phyloP scores from a whole-genome alignment of 2,888 invertebrate genomes.

The Dioctria linearis region DNA sequence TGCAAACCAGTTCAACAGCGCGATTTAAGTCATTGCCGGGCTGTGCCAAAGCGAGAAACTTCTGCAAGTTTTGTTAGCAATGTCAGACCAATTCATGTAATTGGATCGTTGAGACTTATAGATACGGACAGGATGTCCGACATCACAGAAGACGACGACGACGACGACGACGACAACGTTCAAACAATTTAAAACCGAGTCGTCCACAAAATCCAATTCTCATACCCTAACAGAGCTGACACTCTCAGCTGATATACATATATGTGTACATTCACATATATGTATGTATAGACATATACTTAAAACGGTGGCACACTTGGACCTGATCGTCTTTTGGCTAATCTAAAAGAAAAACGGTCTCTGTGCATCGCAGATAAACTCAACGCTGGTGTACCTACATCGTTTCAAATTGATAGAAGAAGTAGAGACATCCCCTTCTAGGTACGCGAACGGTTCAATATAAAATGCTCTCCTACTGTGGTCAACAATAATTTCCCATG shows the following conservation, averaged over 20 bases:
- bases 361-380: conserved; percentile 34
- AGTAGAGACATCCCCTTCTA: neutral
- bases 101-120: conserved; percentile 46
- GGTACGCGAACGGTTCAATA: neutral
- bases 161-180: conserved; percentile 6
- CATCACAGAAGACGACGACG: conserved; percentile 10
- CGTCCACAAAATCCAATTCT: no score
- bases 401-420: neutral
- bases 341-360: conserved; percentile 42
- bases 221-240: no score
- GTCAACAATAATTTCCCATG: conserved; percentile 51
- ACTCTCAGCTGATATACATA: neutral
- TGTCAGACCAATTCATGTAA: conserved; percentile 48
- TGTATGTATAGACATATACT: conserved; percentile 2
- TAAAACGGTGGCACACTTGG: conserved; percentile 15
- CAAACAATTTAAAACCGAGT: neutral
- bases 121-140: conserved; percentile 26
- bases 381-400: neutral
- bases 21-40: no score
- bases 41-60: neutral
- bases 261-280: neutral
- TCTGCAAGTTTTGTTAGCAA: conserved; percentile 37
- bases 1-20: neutral
- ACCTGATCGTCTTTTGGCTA: conserved; percentile 26
- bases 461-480: conserved; percentile 55